phyloP scores from a whole-genome alignment of 1,140 invertebrate species.

The Drosophila grimshawi region DNA sequence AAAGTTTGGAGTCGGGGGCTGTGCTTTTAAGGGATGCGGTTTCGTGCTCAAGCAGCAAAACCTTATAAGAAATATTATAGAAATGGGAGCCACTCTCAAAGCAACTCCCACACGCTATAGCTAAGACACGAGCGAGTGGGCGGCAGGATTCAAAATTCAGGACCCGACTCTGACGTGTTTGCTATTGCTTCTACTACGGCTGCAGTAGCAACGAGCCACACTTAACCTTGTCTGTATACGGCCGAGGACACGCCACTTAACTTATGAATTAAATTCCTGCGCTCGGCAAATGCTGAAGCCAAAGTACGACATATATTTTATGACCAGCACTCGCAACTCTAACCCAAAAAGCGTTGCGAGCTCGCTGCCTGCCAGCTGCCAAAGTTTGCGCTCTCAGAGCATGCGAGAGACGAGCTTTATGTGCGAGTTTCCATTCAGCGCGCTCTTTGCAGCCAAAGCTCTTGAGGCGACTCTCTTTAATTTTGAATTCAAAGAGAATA shows the following conservation, averaged over 20 bases:
- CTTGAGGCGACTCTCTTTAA: background rate
- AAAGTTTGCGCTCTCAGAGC: constrained; percentile 8
- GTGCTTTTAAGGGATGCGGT: constrained; percentile 19
- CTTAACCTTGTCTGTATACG: constrained; percentile 78
- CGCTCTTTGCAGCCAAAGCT: constrained; percentile 24
- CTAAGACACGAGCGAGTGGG: background rate
- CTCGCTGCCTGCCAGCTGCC: constrained; percentile 3
- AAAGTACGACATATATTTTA: constrained; percentile 32
- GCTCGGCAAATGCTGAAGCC: constrained; percentile 56
- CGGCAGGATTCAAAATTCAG: constrained; percentile 23
- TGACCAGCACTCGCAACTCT: constrained; percentile 50
- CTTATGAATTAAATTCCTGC: constrained; percentile 79
- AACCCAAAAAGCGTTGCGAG: constrained; percentile 55
- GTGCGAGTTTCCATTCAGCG: constrained; percentile 60
- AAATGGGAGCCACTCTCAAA: constrained; percentile 43
- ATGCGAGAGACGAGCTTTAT: constrained; percentile 32
- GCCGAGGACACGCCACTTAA: constrained; percentile 77
- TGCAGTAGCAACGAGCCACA: constrained; percentile 45
- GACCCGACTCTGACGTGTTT: constrained; percentile 61
- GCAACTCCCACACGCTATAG: constrained; percentile 19
- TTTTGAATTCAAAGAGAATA: background rate
- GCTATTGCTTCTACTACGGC: constrained; percentile 11
- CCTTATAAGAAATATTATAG: constrained; percentile 46
- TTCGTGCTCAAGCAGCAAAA: constrained; percentile 68
- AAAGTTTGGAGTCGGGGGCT: background rate